Percentiles rank a stretch among this genome's conserved stretches.
Conservation (phyloP, 2,888 invertebrate genomes). For the Tetanocera ferruginea region DNA sequence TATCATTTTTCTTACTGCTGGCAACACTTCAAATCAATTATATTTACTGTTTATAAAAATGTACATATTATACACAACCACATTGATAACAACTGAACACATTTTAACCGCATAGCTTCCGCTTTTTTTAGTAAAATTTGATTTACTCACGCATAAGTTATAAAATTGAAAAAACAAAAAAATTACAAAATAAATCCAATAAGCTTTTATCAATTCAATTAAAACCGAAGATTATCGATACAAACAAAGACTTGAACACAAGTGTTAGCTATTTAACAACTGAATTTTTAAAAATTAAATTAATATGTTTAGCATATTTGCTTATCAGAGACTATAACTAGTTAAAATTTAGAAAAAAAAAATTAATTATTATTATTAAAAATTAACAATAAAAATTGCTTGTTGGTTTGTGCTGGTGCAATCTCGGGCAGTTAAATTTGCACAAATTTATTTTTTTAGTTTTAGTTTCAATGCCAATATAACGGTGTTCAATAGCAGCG, state of each 20-base stretch:
- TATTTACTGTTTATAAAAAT: neutral
- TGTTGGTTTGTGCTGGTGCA: neutral
- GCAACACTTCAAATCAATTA: neutral
- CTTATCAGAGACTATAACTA: neutral
- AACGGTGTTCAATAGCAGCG: neutral
- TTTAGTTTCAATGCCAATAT: neutral
- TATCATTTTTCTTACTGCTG: neutral
- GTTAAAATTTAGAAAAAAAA: neutral
- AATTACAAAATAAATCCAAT: neutral
- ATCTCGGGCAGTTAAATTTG: neutral
- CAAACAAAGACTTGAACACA: too few species aligned
- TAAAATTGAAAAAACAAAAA: neutral
- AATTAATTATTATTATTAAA: too few species aligned
- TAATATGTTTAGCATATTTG: neutral
- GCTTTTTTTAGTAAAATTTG: conserved; percentile 9
- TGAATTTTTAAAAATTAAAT: neutral
- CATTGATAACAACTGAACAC: neutral
- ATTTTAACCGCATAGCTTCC: conserved; percentile 22
- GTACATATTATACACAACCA: neutral
- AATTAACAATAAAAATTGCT: neutral
- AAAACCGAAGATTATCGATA: neutral
- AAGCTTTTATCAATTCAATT: neutral
- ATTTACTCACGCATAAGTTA: conserved; percentile 9
- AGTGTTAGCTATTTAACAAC: too few species aligned
- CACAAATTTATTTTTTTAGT: neutral